Evolutionary conservation across 2,113 vertebrate genomes (phyloP).

Genomic region (Cepphus grylle): DNA sequence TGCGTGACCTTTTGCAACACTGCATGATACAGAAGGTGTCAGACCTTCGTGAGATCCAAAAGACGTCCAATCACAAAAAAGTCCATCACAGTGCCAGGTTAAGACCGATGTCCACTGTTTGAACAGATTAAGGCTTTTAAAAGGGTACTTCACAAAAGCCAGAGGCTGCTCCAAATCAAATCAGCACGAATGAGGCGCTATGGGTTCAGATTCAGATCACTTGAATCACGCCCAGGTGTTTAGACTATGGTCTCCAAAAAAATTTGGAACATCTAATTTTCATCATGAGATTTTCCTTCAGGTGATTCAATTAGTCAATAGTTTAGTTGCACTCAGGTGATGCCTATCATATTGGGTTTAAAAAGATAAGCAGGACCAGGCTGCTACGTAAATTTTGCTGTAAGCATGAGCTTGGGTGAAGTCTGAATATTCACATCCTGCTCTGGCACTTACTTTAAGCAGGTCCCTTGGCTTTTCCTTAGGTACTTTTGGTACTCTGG

Average conservation of each 20-base stretch:
- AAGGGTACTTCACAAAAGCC: background rate
- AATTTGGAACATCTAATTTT: background rate
- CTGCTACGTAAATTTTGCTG: background rate
- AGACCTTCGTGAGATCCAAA: background rate
- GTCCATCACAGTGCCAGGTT: background rate
- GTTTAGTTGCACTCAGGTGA: background rate
- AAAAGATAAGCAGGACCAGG: background rate
- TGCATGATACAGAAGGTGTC: background rate
- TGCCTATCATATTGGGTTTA: background rate
- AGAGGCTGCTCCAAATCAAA: background rate
- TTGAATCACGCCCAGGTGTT: background rate
- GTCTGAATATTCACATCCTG: background rate
- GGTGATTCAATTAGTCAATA: background rate
- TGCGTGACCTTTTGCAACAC: background rate
- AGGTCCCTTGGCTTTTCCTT: background rate
- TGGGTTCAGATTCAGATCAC: background rate
- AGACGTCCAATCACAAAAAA: background rate
- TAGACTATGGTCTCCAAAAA: background rate
- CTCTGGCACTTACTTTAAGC: background rate
- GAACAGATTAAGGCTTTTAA: background rate
- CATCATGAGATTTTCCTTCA: background rate
- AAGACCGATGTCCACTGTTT: background rate
- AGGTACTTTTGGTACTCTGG: background rate
- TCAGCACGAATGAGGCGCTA: background rate
- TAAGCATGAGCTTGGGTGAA: background rate